Base-by-base conservation (phyloP, 1,140 invertebrate species). In the Orchestia grillus region DNA sequence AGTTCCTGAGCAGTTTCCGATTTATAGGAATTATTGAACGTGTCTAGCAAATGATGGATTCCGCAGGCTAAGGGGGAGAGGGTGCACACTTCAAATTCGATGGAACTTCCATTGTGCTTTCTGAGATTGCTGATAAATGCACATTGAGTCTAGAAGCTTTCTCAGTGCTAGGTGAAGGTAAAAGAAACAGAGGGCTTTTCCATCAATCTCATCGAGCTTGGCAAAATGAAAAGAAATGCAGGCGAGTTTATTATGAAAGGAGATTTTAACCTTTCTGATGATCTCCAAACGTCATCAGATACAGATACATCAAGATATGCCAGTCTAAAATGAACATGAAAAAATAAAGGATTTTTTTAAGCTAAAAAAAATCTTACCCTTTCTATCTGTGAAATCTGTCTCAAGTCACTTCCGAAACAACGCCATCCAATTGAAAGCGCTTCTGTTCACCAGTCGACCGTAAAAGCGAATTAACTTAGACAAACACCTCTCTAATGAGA, bases 391-490 rank as follows among this genome's bases (percentile, higher is more conserved):
- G 44, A 47, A 94, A 94, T 94, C 92, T 94, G 92, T 47, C 92
- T 11, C 41, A 47, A 94, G 92, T 94, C 92, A 44, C 47, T 94
- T 94, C 92, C 92, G 95, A 96, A 88, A 96, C 87, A 96, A 96
- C 95, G 95, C 88, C 87, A 96, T 96, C 95, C 87, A 96, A 96
- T 96, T 96, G 95, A 96, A 96, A 87, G 95, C 87, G 88, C 88
- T 62, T 77, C 87, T 87, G 95, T 91, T 91, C 87, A 88, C 95
- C 87, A 91, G 95, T 87, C 45, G 87, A 45, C 95, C 88, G 87
- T 88, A 88, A 96, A 96, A 96, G 95, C 87, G 95, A 96, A 96
- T 96, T 96, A 96, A 96, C 95, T 96, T 96, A 96, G 95, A 96
- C 95, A 96, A 96, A 96, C 95, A 96, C 95, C 88, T 96, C 88